Base-by-base conservation (phyloP, 2,888 invertebrate species). In the Teinopalpus imperialis region DNA sequence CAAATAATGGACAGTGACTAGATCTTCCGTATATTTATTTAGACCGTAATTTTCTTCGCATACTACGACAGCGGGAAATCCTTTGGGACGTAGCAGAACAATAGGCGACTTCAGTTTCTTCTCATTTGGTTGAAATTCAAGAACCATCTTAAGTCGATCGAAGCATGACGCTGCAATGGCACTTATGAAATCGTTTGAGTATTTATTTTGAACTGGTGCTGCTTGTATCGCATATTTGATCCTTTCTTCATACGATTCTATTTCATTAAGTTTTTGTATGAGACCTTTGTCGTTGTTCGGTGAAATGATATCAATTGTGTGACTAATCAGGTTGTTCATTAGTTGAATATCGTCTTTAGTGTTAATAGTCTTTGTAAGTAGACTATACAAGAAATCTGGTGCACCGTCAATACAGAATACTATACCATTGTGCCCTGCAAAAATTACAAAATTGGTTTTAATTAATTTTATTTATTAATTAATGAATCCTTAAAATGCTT, bases 361-460 rank as follows among this genome's bases (percentile, higher is more conserved):
- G 21, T 69, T 69, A 6, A 91, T 62, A 1, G 90, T 82, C 66
- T 90, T 80, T 1, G 85, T 80, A 1, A 91, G 62, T 0, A 92
- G 59, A 0, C 87, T 81, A 63, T 92, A 91, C 9, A 95, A 79
- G 63, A 93, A 92, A 21, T 92, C 91, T 0, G 95, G 96, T 0
- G 94, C 90, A 7, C 97, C 97, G 69, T 98, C 98, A 34, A 98
- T 88, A 7, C 96, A 90, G 59, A 94, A 85, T 1, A 95, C 59
- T 27, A 90, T 86, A 1, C 94, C 95, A 7, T 66, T 80, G 56
- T 83, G 76, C 55, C 88, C 88, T 88, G 61, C 9, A 52, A 49
- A 14, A 31, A 31, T 30, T 6, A 29, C 2, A 34, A 9, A 16
- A 30, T 8, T 9, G 10, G 6, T 12, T 1, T 13, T 12, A 12